Percentiles rank a stretch among this genome's conserved stretches.
Conservation (phyloP, 2,113 vertebrate genomes). For the Oreocharis arfaki region DNA sequence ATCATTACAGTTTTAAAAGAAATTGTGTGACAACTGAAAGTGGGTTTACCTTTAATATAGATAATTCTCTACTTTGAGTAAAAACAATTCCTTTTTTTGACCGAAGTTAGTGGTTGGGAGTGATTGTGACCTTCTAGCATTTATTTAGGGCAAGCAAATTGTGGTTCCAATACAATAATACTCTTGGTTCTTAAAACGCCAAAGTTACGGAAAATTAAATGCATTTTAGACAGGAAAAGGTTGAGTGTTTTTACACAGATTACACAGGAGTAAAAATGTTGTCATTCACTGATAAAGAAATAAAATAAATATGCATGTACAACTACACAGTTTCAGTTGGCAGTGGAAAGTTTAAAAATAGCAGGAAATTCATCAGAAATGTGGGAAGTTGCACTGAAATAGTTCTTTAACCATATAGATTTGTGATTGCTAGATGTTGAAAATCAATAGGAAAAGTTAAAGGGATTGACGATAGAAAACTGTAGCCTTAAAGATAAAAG, state of each 20-base stretch:
- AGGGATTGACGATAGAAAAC: not conserved
- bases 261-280: not conserved
- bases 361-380: not conserved
- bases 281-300: not conserved
- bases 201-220: not conserved
- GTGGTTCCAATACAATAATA: not conserved
- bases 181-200: not conserved
- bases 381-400: not conserved
- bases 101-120: not conserved
- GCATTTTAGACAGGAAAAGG: not conserved
- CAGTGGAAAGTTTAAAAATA: not conserved
- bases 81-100: not conserved
- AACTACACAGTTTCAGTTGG: rapidly evolving
- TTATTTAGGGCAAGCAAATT: not conserved
- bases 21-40: not conserved
- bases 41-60: not conserved
- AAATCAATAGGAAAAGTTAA: not conserved
- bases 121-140: not conserved
- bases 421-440: not conserved
- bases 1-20: not conserved
- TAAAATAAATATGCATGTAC: not conserved
- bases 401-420: not conserved
- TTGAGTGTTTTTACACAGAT: not conserved
- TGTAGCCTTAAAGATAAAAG: not conserved
- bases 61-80: not conserved